Base-by-base conservation (phyloP, 30 jellyfish, hydroid and myxozoan species). In the Euphysa ruthae region DNA sequence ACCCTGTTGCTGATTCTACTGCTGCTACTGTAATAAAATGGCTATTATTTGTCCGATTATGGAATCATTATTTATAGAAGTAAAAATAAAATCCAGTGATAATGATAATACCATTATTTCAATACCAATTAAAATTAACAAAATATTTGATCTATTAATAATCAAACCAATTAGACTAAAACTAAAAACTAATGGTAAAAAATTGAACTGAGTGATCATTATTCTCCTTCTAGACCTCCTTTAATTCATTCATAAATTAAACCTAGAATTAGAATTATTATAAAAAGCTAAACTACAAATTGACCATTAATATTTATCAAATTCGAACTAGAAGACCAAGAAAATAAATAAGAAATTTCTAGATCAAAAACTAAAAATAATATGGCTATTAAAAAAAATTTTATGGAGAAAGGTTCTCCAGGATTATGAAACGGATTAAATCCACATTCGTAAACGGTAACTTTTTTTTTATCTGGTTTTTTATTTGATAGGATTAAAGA, bases 201-300 rank as follows among this genome's bases (percentile, higher is more conserved):
- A 24, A 4, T 25, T 22, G 15, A 27, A 14, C 3, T 31, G 33
- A 1, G 58, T n/a, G n/a, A n/a, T 21, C 21, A 30, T 61, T 73
- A 73, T 56, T 73, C 80, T 64, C 85, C 57, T 25, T 73, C 85
- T 38, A 73, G 26, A 3, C 82, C 85, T 33, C 85, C 85, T 60
- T 73, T 35, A 13, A 73, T 4, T 43, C 85, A 73, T 42, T 73
- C 85, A 58, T 58, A 58, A 15, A 58, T 10, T 8, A 20, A 8
- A 6, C 13, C 13, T 52, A 52, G 10, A 38, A n/a, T 38, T 38
- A 38, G 52, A 8, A 38, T n/a, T 38, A 38, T 38, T 38, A 38
- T 38, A 38, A 38, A 38, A 8, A n/a, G n/a, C n/a, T n/a, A n/a
- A n/a, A n/a, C n/a, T n/a, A n/a, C n/a, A n/a, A n/a, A n/a, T n/a